Evolutionary conservation across 1,140 invertebrate genomes (phyloP).

Genomic region (Achroia grisella): DNA sequence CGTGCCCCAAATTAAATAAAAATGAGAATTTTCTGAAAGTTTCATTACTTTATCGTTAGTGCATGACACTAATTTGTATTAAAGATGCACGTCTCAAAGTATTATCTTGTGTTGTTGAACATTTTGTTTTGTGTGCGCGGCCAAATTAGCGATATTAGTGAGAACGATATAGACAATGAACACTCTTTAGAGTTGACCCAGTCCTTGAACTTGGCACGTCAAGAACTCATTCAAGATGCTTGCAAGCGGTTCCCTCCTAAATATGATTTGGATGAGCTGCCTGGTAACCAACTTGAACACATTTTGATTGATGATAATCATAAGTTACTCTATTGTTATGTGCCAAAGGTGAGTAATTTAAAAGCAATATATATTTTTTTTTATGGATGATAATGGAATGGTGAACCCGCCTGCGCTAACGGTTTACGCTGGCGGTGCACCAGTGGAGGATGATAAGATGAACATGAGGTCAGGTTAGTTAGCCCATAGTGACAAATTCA

Average conservation of each 20-base stretch:
- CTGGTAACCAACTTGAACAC: conserved; percentile 78
- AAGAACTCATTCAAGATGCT: conserved; percentile 79
- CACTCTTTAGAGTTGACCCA: conserved; percentile 76
- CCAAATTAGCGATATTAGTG: conserved; percentile 16
- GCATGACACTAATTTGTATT: conserved; percentile 35
- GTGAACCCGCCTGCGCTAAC: too few relatives aligned
- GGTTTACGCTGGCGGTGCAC: too few relatives aligned
- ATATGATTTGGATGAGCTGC: conserved; percentile 60
- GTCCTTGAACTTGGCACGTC: conserved; percentile 76
- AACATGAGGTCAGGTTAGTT: too few relatives aligned
- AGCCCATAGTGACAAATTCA: too few relatives aligned
- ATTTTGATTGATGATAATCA: conserved; percentile 87
- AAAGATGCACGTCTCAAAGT: conserved; percentile 40
- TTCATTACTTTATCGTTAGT: conserved; percentile 13
- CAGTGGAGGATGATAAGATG: too few relatives aligned
- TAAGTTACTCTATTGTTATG: conserved; percentile 92
- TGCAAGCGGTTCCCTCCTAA: conserved; percentile 74
- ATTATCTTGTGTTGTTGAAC: conserved; percentile 39
- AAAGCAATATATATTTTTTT: too few relatives aligned
- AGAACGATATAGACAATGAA: conserved; percentile 41
- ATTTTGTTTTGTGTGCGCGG: conserved; percentile 40
- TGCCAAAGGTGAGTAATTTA: conserved; percentile 85
- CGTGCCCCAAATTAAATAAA: conserved; percentile 47
- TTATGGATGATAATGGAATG: too few relatives aligned
- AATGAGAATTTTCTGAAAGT: conserved; percentile 42